Evolutionary conservation across 2,113 vertebrate genomes (phyloP), one percentile per base, ranked within the genome.

Genomic region (Zingel zingel): DNA sequence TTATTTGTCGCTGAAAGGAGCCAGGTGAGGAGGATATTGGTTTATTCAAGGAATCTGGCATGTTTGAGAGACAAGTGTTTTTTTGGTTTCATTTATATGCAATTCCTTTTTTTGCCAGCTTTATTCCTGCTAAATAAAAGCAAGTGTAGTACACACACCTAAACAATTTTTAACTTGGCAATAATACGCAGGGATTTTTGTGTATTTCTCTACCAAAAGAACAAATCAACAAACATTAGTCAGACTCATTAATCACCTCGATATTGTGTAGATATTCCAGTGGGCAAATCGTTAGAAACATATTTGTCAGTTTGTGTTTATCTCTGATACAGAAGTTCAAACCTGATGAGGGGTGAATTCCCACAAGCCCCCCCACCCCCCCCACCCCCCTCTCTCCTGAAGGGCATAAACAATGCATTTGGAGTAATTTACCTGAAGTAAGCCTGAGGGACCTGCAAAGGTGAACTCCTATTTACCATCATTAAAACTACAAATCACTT

Each of bases 401-500:
- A 93, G 92, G 90, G 88, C 88, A 89, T 89, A 90, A 93, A 91
- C 93, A 93, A 91, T 88, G 82, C 88, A 92, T 92, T 91, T 84
- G 81, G 84, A 93, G 86, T 92, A 91, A 94, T 94, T 94, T 94
- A 94, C 93, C 94, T 93, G 94, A 89, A 93, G 90, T 91, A 92
- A 94, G 92, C 94, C 93, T 83, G 84, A 85, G 94, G 93, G 94
- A 93, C 81, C 83, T 11, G 77, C 86, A 92, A 93, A 94, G 93
- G 94, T 94, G 94, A 94, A 91, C 93, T 93, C 89, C 87, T 92
- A 93, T 93, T 92, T 93, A 91, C 93, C 89, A 83, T 93, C 94
- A 94, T 94, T 94, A 94, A 94, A 94, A 93, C 93, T 92, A 94
- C 93, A 94, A 94, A 94, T 94, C 93, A 90, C 93, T 93, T 94